These are phyloP conservation scores for Benthosema pterotum DNA, from an alignment of 2,797 vertebrate genomes.

Conservation along the genomic window DNA sequence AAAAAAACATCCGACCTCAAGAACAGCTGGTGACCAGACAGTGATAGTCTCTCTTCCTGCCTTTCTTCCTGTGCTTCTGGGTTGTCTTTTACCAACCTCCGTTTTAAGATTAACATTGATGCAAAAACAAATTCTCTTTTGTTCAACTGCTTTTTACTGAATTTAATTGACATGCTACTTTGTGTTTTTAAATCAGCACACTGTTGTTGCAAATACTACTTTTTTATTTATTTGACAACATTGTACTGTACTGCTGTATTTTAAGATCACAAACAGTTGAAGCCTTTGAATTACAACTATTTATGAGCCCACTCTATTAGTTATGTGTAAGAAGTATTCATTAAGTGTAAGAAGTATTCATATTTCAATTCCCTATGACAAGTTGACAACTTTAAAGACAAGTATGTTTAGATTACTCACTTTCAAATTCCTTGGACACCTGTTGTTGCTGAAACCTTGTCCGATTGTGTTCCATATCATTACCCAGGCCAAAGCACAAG, in stretches of 20 bases:
- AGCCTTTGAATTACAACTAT: too few relatives aligned
- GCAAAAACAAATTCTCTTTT: too few relatives aligned
- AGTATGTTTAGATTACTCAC: constrained; percentile 63
- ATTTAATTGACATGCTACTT: too few relatives aligned
- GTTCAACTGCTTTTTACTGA: too few relatives aligned
- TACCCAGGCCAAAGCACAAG: constrained; percentile 82
- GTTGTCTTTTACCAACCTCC: constrained; percentile 33
- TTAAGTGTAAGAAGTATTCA: neutral
- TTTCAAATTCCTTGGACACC: constrained; percentile 60
- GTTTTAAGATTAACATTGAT: neutral
- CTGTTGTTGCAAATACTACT: too few relatives aligned
- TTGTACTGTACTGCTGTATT: too few relatives aligned
- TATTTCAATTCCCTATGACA: neutral
- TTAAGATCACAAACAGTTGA: too few relatives aligned
- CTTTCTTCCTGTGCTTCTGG: constrained; percentile 6
- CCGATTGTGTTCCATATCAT: constrained; percentile 82
- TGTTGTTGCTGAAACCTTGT: constrained; percentile 75
- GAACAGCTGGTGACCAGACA: constrained; percentile 76
- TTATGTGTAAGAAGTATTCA: neutral
- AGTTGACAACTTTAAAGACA: neutral
- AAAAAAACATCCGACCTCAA: constrained; percentile 76
- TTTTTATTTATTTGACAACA: neutral
- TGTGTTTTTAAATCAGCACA: too few relatives aligned
- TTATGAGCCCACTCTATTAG: too few relatives aligned
- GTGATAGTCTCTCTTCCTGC: constrained; percentile 53